phyloP scores from a whole-genome alignment of 1,140 invertebrate species.

The Spodoptera litura region DNA sequence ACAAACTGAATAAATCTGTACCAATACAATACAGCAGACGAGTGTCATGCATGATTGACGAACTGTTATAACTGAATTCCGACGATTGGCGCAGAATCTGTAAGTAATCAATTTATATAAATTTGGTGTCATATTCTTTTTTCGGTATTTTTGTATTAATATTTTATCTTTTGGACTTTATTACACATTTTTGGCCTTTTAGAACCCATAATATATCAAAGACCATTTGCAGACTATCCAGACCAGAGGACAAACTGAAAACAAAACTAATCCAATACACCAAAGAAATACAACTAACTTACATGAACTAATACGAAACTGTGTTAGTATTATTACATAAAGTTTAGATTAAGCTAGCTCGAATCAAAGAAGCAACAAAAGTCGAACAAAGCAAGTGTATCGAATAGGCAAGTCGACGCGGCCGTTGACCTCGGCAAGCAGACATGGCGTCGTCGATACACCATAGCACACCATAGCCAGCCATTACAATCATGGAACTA shows the following conservation, averaged over 20 bases:
- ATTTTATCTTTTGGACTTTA: no score
- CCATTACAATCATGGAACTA: constrained; percentile 55
- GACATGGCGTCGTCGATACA: constrained; percentile 74
- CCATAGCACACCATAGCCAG: constrained; percentile 70
- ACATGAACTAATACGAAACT: neutral
- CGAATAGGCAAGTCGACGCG: constrained; percentile 62
- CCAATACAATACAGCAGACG: constrained; percentile 5
- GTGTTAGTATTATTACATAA: constrained; percentile 28
- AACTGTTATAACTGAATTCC: constrained; percentile 30
- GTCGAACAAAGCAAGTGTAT: constrained; percentile 67
- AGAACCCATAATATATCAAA: no score
- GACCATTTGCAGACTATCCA: neutral
- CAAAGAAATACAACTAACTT: neutral
- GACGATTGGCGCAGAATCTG: no score
- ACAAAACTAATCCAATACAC: neutral
- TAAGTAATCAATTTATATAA: neutral
- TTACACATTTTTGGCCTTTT: no score
- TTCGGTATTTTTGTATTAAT: no score
- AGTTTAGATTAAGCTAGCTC: constrained; percentile 44
- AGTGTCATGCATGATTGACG: constrained; percentile 31
- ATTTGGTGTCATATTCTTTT: neutral
- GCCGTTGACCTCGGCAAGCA: constrained; percentile 66
- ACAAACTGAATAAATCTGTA: constrained; percentile 3
- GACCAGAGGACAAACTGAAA: neutral
- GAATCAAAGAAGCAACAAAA: constrained; percentile 55